Evolutionary conservation across 1,140 invertebrate species (phyloP).

Genomic region (Caenorhabditis elegans): DNA sequence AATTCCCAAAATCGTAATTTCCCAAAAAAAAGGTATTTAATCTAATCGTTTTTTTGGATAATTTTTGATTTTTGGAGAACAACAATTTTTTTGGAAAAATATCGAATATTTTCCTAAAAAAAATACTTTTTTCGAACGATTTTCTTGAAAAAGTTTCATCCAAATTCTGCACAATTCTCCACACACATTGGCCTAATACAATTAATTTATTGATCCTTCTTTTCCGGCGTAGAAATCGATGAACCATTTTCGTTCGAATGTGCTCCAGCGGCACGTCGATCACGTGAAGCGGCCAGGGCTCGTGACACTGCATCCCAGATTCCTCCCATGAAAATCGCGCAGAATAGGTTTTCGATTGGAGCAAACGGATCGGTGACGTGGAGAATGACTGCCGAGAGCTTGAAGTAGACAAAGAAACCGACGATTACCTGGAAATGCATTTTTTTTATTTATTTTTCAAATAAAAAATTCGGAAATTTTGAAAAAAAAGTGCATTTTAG

Average conservation of each 20-base stretch:
- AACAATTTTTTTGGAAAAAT: too few species aligned
- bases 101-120: too few species aligned
- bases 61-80: too few species aligned
- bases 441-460: too few species aligned
- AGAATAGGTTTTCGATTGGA: constrained; percentile 96
- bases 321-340: constrained; percentile 92
- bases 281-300: constrained; percentile 38
- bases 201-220: constrained; percentile 49
- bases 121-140: too few species aligned
- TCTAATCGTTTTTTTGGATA: too few species aligned
- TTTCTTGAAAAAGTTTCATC: too few species aligned
- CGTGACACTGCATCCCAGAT: constrained; percentile 86
- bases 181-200: background rate
- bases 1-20: too few species aligned
- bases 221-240: constrained; percentile 37
- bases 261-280: constrained; percentile 36
- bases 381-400: constrained; percentile 89
- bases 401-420: constrained; percentile 99
- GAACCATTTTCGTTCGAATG: constrained; percentile 41
- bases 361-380: constrained; percentile 97
- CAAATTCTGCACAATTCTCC: too few species aligned
- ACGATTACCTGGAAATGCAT: constrained; percentile 81
- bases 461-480: too few species aligned
- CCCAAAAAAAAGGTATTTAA: too few species aligned
- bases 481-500: too few species aligned